Conservation (phyloP, 2,113 vertebrate species). For the Junco hyemalis region DNA sequence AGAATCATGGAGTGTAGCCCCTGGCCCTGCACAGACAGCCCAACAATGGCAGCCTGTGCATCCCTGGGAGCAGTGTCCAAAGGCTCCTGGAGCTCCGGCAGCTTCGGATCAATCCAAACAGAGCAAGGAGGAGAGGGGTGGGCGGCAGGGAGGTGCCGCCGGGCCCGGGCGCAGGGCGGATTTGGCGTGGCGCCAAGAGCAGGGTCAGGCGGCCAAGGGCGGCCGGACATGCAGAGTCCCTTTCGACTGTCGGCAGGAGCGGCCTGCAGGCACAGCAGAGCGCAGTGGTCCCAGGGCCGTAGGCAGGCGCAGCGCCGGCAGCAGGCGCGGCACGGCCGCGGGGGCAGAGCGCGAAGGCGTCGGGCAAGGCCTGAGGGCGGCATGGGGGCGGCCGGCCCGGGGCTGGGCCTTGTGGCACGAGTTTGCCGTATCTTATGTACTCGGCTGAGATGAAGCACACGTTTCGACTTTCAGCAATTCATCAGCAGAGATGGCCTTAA, state of each 20-base stretch:
- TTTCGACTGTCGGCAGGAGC: accelerated
- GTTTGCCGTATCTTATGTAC: accelerated
- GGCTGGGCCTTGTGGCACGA: too few species aligned
- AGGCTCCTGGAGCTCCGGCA: neutral
- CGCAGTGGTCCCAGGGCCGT: neutral
- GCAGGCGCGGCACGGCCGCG: accelerated
- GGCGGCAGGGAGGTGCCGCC: accelerated
- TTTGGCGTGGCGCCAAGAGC: neutral
- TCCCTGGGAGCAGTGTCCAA: too few species aligned
- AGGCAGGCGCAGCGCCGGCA: accelerated
- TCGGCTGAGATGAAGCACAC: neutral
- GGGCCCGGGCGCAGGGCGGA: accelerated
- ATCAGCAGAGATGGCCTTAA: neutral
- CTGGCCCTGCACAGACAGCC: too few species aligned
- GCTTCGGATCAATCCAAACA: neutral
- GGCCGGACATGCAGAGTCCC: neutral
- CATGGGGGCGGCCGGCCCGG: accelerated
- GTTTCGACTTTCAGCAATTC: neutral
- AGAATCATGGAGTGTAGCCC: too few species aligned
- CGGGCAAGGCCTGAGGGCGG: neutral
- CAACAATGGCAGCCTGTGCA: too few species aligned
- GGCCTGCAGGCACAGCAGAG: too few species aligned
- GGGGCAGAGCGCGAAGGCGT: neutral
- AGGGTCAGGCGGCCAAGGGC: neutral
- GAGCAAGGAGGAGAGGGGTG: neutral